phyloP scores from a whole-genome alignment of 2,113 vertebrate genomes.

The Apodemus speciosus region DNA sequence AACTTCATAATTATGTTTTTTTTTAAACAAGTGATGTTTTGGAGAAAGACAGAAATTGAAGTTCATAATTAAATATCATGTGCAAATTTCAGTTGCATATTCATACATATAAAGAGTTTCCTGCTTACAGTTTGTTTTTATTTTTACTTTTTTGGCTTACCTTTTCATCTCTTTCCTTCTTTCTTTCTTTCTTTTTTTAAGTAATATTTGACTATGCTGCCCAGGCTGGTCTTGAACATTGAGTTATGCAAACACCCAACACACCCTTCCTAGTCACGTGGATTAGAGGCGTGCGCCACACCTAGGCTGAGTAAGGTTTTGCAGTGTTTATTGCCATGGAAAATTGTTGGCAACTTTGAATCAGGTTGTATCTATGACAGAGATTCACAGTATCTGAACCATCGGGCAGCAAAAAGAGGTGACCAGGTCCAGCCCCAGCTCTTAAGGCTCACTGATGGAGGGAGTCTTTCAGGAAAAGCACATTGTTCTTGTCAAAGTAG shows the following conservation, averaged over 20 bases:
- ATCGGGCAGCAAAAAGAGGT: not conserved
- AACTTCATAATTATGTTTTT: constrained; percentile 14
- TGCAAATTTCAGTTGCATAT: constrained; percentile 49
- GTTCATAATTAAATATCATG: constrained; percentile 1
- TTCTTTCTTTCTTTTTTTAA: not conserved
- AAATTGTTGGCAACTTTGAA: constrained; percentile 14
- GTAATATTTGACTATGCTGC: not conserved
- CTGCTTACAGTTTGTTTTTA: not conserved
- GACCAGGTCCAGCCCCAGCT: not conserved
- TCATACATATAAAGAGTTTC: constrained; percentile 34
- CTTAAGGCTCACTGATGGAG: not conserved
- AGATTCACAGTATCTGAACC: not conserved
- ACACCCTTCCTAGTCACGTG: not conserved
- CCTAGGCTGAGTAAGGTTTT: not conserved
- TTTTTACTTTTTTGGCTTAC: not conserved
- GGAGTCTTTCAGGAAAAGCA: not conserved
- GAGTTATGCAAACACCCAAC: not conserved
- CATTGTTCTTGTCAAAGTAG: not conserved
- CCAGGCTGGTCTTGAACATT: not conserved
- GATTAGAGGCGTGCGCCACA: not conserved
- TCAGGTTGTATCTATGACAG: not conserved
- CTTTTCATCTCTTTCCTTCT: not conserved
- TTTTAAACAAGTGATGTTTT: not conserved
- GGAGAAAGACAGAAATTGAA: constrained; percentile 22
- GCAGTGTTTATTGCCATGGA: not conserved